Percentiles rank a stretch among this genome's conserved stretches.
Evolutionary conservation across 2,797 vertebrate species (phyloP).

Genomic region (Eidolon dupreanum): DNA sequence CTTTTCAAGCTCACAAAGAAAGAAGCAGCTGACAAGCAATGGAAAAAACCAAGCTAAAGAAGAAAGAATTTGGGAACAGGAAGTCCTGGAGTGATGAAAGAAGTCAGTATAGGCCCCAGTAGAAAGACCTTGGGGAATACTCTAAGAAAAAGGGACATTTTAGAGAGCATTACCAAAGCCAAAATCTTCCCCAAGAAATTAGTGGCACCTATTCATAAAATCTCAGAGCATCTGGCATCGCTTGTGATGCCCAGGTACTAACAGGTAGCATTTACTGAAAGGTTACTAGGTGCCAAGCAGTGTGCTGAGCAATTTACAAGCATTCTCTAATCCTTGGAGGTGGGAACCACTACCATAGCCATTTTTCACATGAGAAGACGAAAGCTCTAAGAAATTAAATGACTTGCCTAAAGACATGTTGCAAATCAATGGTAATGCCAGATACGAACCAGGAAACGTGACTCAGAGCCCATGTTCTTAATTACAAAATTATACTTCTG

Average conservation of each 20-base stretch:
- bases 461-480: neutral
- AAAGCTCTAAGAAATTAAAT: constrained; percentile 10
- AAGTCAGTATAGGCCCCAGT: neutral
- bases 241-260: neutral
- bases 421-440: neutral
- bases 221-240: neutral
- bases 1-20: constrained; percentile 68
- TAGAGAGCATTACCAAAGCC: neutral
- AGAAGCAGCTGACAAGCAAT: constrained; percentile 17
- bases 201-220: neutral
- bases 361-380: constrained; percentile 11
- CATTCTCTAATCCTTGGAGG: neutral
- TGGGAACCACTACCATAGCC: neutral
- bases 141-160: neutral
- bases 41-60: constrained; percentile 61
- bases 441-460: neutral
- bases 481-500: neutral
- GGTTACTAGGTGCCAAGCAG: neutral
- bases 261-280: neutral
- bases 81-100: neutral
- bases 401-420: neutral
- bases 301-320: neutral
- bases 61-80: constrained; percentile 6
- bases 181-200: neutral
- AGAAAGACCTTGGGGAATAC: neutral